Evolutionary conservation across 2,113 vertebrate species (phyloP).

Genomic region (Colius striatus): DNA sequence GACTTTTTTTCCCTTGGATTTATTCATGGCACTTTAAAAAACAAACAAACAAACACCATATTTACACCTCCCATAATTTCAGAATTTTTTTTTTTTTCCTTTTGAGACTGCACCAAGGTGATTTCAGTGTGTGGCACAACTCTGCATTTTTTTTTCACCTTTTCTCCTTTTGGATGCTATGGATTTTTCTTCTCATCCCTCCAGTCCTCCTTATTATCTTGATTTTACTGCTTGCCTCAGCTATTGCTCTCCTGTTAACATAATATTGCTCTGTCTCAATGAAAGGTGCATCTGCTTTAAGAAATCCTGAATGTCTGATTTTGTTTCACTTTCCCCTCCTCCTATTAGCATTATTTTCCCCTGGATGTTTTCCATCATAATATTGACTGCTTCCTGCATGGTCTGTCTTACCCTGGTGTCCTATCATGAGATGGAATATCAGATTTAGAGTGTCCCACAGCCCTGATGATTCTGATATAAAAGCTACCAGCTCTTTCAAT

Average conservation of each 20-base stretch:
- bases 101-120: background rate
- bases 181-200: background rate
- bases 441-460: background rate
- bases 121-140: background rate
- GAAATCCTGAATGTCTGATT: background rate
- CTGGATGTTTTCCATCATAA: background rate
- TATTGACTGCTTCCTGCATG: background rate
- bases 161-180: background rate
- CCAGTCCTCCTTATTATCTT: background rate
- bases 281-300: background rate
- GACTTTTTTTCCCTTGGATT: background rate
- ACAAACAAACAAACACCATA: rapidly evolving
- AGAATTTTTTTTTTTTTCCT: background rate
- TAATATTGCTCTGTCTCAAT: background rate
- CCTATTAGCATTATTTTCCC: background rate
- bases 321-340: background rate
- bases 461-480: background rate
- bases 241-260: background rate
- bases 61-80: background rate
- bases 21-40: background rate
- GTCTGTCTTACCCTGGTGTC: background rate
- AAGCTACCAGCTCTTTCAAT: background rate
- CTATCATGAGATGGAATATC: background rate
- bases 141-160: background rate
- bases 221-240: constrained; percentile 6